phyloP scores from a whole-genome alignment of 2,113 vertebrate species.

The Chaenogobius annularis region DNA sequence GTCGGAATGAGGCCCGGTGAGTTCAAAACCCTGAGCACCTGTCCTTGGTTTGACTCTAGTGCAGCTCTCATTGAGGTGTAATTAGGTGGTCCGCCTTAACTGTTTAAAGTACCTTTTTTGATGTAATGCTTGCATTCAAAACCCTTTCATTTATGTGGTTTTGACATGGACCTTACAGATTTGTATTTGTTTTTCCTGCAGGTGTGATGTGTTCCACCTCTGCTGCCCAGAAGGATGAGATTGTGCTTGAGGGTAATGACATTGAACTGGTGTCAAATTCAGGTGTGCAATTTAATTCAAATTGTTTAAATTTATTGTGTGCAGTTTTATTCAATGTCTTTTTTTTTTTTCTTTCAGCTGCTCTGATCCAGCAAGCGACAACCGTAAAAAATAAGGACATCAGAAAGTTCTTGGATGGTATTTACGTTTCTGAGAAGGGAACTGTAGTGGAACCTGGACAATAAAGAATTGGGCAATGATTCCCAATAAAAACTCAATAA shows the following conservation, averaged over 20 bases:
- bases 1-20: slow-evolving; percentile 93
- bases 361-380: slow-evolving; percentile 98
- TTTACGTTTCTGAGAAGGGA: slow-evolving; percentile 98
- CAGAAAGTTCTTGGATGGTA: slow-evolving; percentile 98
- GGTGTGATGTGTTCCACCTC: slow-evolving; percentile 90
- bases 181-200: slow-evolving; percentile 35
- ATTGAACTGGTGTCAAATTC: slow-evolving; percentile 98
- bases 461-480: slow-evolving; percentile 66
- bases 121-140: too few species aligned
- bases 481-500: slow-evolving; percentile 2
- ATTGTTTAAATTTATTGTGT: not conserved
- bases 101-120: too few species aligned
- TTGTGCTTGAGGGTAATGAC: slow-evolving; percentile 96
- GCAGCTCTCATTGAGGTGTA: too few species aligned
- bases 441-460: slow-evolving; percentile 80
- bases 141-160: too few species aligned
- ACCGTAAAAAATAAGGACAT: slow-evolving; percentile 99
- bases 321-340: slow-evolving; percentile 21
- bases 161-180: too few species aligned
- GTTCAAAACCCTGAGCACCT: slow-evolving; percentile 13
- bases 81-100: too few species aligned
- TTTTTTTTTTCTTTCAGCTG: slow-evolving; percentile 81
- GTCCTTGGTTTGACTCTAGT: too few species aligned
- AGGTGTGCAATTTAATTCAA: slow-evolving; percentile 73
- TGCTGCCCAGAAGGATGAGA: slow-evolving; percentile 93